phyloP scores from a whole-genome alignment of 2,888 invertebrate genomes.

The Alviniconcha strummeri region DNA sequence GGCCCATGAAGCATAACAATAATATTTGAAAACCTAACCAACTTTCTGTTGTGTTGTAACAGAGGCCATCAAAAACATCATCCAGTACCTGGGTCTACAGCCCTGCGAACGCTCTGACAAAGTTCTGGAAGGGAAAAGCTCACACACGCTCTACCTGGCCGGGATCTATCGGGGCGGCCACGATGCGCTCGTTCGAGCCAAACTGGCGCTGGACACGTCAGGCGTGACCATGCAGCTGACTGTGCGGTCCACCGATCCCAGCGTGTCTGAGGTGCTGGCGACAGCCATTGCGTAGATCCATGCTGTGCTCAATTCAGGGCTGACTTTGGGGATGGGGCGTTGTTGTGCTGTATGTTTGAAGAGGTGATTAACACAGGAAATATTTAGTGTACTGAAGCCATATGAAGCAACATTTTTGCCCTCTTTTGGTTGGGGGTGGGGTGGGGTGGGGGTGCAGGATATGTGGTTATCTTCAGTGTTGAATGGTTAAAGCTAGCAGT shows the following conservation, averaged over 20 bases:
- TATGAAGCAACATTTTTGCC: background rate
- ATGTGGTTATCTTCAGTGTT: background rate
- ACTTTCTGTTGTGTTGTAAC: constrained; percentile 20
- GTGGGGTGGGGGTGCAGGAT: background rate
- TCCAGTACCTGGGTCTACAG: constrained; percentile 88
- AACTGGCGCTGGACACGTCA: constrained; percentile 85
- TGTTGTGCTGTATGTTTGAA: background rate
- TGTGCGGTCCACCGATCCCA: constrained; percentile 88
- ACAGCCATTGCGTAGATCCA: constrained; percentile 68
- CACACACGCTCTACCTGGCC: constrained; percentile 86
- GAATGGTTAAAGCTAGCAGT: background rate
- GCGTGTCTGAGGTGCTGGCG: constrained; percentile 88
- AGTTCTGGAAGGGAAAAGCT: constrained; percentile 86
- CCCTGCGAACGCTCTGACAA: constrained; percentile 89
- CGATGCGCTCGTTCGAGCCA: constrained; percentile 90
- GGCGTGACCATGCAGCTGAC: constrained; percentile 93
- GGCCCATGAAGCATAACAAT: no score
- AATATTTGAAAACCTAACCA: no score
- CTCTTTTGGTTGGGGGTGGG: background rate
- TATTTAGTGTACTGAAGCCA: background rate
- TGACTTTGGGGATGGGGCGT: no score
- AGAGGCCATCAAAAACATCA: constrained; percentile 88
- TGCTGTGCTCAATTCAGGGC: no score
- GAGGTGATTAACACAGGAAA: background rate
- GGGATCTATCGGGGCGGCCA: constrained; percentile 94